Base-by-base conservation (phyloP, 2,797 vertebrate species). In the Lithobates sylvaticus region DNA sequence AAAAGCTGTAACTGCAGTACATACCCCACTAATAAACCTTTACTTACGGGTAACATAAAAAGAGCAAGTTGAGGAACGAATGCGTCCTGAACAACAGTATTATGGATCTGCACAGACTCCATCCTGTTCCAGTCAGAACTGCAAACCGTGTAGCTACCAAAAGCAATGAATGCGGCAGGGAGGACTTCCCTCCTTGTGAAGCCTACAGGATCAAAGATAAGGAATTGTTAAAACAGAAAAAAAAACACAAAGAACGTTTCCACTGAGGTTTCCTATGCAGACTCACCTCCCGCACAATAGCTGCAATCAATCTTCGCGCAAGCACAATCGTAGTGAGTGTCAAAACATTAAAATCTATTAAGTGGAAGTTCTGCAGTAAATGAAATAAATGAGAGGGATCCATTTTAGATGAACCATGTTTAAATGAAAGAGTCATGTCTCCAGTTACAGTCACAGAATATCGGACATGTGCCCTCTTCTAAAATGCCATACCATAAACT, bases 11-110 rank as follows among this genome's bases (percentile, higher is more conserved):
- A 54, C 15, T 54, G 4, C 15, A 54, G 16, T 54, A 18, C 50
- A 54, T 54, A 13, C 15, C 0, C 16, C 50, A 54, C 16, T 54
- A 18, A 16, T 54, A 54, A 26, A 10, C n/a, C 4, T 12, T 84
- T 89, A 97, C 98, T 98, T 89, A 99, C 98, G 98, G 98, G 91
- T 99, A 99, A 92, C 98, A 99, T 74, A 99, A 96, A 93, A 99
- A 99, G 78, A 99, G 97, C 88, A 99, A 95, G 89, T 97, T 99
- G 84, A 99, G 96, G 87, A 99, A 95, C 0, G 98, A 99, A 90
- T 99, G 98, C 1, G 96, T 97, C 91, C 97, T 96, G 94, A 98
- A 99, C 74, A 99, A 97, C 90, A 98, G 96, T 91, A 99, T 98
- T 88, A 99, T 95, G 27, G 97, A 98, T 16, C 97, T 96, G 80